Evolutionary conservation across 2,797 vertebrate species (phyloP), one percentile per base, ranked within the genome.

Genomic region (Mycteria americana): DNA sequence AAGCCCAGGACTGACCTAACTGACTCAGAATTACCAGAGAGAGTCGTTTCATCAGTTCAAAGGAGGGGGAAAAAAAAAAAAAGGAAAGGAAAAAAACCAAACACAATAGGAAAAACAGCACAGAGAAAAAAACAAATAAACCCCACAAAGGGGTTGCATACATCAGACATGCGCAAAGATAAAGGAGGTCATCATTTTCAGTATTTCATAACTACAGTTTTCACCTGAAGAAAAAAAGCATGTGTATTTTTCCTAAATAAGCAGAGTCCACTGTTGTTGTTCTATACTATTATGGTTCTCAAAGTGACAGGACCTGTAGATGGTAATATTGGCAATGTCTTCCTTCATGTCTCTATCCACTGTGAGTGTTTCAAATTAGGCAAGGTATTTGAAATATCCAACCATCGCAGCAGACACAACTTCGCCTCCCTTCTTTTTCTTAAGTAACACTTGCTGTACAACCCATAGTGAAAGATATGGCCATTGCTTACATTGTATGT

Each of bases 81-180:
- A 13, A 2, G 4, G 2, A 2, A 11, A 13, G 21, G 54, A 18
- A 9, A 13, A 13, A 39, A 39, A 1, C 7, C 16, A 43, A 11
- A 22, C 30, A n/a, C 11, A 43, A 14, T 43, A 33, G 14, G 5
- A 28, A 41, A 45, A 88, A 62, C 4, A 67, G 10, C 7, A 48
- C 10, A 43, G 21, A 9, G 2, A 7, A 25, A 24, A 27, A 35
- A 11, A 7, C 7, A 33, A 51, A 21, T 12, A 25, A 25, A 46
- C 0, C 7, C 6, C 12, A 39, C 4, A 50, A 28, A 46, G 4
- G 9, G 4, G 4, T 19, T 70, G 13, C 22, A 48, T 57, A 51
- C 5, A 54, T 77, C 41, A 76, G 41, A 43, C 7, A 75, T 11
- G 2, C 4, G 3, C 28, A 79, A 72, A 17, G n/a, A 43, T 33